These are phyloP conservation scores for Malthinus flaveolus DNA, from an alignment of 2,888 invertebrate species.

Conservation along the genomic window DNA sequence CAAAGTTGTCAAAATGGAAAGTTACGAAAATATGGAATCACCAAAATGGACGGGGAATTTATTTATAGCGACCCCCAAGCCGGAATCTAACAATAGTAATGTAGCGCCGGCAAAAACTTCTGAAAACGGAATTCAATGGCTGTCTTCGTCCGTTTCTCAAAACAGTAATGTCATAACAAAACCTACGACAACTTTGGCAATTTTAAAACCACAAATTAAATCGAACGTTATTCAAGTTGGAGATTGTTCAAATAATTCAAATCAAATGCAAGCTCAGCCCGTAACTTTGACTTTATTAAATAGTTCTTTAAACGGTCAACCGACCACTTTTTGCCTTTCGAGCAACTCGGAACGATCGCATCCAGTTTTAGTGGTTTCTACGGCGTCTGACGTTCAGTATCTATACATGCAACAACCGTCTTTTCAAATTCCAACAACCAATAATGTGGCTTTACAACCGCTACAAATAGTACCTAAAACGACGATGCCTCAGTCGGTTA, in stretches of 20 bases:
- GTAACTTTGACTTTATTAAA: conserved; percentile 52
- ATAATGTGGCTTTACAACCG: conserved; percentile 45
- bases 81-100: conserved; percentile 17
- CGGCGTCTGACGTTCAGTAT: conserved; percentile 53
- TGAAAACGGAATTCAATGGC: conserved; percentile 38
- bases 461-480: conserved; percentile 49
- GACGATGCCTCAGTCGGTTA: conserved; percentile 58
- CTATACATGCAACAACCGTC: conserved; percentile 54
- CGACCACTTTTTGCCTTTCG: conserved; percentile 47
- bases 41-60: conserved; percentile 34
- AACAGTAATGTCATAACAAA: conserved; percentile 40
- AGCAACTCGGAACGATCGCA: conserved; percentile 45
- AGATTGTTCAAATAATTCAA: conserved; percentile 42
- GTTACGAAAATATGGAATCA: conserved; percentile 36
- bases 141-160: conserved; percentile 39
- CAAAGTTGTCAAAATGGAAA: conserved; percentile 53
- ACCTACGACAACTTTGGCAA: conserved; percentile 45
- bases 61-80: conserved; percentile 28
- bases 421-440: conserved; percentile 56
- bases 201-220: conserved; percentile 49
- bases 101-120: conserved; percentile 9
- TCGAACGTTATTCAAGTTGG: conserved; percentile 45
- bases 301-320: conserved; percentile 44
- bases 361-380: conserved; percentile 52
- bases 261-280: conserved; percentile 50